Conservation (phyloP, 2,888 invertebrate genomes). For the Amblyjoppa fuscipennis region DNA sequence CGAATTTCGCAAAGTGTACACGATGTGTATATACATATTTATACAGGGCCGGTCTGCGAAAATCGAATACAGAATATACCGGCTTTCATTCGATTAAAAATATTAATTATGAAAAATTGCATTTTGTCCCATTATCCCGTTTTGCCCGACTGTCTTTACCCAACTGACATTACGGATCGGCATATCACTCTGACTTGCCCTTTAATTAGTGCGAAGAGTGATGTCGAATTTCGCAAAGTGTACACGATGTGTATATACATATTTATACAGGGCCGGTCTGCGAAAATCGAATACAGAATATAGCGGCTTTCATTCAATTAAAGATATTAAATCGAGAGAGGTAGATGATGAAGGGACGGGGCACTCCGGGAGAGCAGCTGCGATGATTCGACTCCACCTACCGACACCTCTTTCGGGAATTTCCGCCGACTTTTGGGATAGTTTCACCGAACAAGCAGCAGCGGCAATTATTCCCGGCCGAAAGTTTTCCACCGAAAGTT, state of each 20-base stretch:
- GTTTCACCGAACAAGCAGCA: conserved; percentile 7
- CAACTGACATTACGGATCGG: too few relatives aligned
- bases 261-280: neutral
- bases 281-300: conserved; percentile 35
- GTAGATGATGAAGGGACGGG: conserved; percentile 16
- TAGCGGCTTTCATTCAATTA: conserved; percentile 55
- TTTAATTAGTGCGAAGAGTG: too few relatives aligned
- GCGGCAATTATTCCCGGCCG: conserved; percentile 27
- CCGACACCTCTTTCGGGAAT: conserved; percentile 43
- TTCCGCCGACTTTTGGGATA: conserved; percentile 40
- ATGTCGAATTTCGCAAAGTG: too few relatives aligned
- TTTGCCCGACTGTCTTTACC: too few relatives aligned
- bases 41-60: neutral
- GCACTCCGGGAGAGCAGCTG: neutral
- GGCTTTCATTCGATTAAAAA: conserved; percentile 60
- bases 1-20: too few relatives aligned
- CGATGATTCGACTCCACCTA: neutral
- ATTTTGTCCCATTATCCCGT: too few relatives aligned
- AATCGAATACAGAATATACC: conserved; percentile 28
- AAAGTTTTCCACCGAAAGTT: conserved; percentile 57
- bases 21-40: too few relatives aligned
- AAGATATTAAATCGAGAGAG: conserved; percentile 63
- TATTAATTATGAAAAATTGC: conserved; percentile 37
- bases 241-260: too few relatives aligned
- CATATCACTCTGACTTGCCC: too few relatives aligned